phyloP scores from a whole-genome alignment of 2,113 vertebrate genomes.

The Pao palembangensis region DNA sequence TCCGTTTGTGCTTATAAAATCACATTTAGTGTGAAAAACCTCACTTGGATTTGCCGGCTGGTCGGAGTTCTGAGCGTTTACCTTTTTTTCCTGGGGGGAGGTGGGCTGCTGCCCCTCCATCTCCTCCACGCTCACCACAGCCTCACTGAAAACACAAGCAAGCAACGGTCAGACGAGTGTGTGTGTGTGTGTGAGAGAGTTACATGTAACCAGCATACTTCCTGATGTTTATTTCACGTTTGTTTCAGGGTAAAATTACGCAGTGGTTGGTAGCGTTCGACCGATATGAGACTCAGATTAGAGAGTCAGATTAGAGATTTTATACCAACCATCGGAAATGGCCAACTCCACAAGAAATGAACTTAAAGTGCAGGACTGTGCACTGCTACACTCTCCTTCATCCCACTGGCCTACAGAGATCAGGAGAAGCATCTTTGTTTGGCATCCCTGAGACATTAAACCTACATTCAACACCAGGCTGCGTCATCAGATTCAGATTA shows the following conservation, averaged over 20 bases:
- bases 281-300: neutral
- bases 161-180: neutral
- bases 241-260: neutral
- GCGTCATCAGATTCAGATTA: too few relatives aligned
- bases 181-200: neutral
- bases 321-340: too few relatives aligned
- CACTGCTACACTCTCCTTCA: too few relatives aligned
- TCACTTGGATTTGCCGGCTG: neutral
- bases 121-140: conserved; percentile 82
- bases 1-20: too few relatives aligned
- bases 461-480: too few relatives aligned
- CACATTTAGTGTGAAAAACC: neutral
- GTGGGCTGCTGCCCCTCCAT: conserved; percentile 62
- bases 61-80: conserved; percentile 29
- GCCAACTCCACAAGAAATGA: too few relatives aligned
- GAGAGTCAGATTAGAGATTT: too few relatives aligned
- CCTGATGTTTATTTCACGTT: neutral
- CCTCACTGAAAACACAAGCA: conserved; percentile 63
- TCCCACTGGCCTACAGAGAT: too few relatives aligned
- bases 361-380: too few relatives aligned
- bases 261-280: neutral
- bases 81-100: conserved; percentile 82
- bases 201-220: neutral
- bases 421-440: too few relatives aligned
- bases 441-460: too few relatives aligned